Evolutionary conservation across 2,888 invertebrate species (phyloP).

Genomic region (Microdon myrmicae): DNA sequence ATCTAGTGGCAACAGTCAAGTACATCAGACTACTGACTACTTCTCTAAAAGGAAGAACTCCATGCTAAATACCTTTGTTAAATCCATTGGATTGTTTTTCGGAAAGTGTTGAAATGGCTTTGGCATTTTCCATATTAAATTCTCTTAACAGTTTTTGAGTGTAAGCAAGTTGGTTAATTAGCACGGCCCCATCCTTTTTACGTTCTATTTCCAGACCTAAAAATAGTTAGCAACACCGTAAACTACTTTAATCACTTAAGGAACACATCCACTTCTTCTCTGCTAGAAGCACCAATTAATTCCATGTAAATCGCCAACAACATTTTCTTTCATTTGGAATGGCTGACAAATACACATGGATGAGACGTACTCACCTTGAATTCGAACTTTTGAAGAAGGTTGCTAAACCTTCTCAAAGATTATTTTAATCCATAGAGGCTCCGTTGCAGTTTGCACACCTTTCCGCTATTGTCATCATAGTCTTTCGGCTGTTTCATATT

Average conservation of each 20-base stretch:
- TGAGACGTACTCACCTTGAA: constrained; percentile 22
- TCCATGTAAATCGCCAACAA: constrained; percentile 54
- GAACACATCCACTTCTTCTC: not conserved
- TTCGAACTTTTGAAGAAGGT: constrained; percentile 40
- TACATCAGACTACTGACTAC: too few species aligned
- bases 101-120: too few species aligned
- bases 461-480: constrained; percentile 13
- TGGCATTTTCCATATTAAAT: too few species aligned
- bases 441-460: constrained; percentile 37
- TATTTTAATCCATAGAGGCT: constrained; percentile 18
- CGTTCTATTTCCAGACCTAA: too few species aligned
- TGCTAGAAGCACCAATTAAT: not conserved
- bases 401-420: constrained; percentile 29
- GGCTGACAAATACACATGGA: constrained; percentile 10
- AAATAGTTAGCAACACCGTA: not conserved
- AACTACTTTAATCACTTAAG: not conserved
- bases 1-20: too few species aligned
- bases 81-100: too few species aligned
- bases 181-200: too few species aligned
- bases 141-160: too few species aligned
- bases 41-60: too few species aligned
- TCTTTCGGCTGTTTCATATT: too few species aligned
- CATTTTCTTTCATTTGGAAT: constrained; percentile 13
- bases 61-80: not conserved
- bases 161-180: too few species aligned